A percentile compares a stretch with the other conserved stretches of the same genome.
Evolutionary conservation across 2,113 vertebrate genomes (phyloP).

Genomic region (Cairina moschata): DNA sequence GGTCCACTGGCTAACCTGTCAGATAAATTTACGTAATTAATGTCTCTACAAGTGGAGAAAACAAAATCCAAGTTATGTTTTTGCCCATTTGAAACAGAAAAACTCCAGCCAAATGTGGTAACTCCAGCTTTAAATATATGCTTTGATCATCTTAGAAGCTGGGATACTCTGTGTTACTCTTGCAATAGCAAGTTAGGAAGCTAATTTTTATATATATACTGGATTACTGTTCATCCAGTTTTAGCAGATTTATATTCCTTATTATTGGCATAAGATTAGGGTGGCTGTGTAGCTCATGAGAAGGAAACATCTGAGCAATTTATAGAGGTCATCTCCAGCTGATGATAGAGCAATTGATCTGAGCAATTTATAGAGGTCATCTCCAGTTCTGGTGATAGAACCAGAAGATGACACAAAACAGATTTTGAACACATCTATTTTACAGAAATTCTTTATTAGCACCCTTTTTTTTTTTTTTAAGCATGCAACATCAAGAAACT

Average conservation of each 20-base stretch:
- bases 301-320: background rate
- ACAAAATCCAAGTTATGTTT: background rate
- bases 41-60: background rate
- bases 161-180: background rate
- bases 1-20: constrained; percentile 97
- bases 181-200: background rate
- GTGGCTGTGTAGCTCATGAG: rapidly evolving
- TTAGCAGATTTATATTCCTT: background rate
- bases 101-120: background rate
- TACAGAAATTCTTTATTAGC: background rate
- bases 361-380: background rate
- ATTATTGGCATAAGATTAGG: background rate
- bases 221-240: no score
- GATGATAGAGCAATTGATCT: no score
- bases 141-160: background rate
- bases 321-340: background rate
- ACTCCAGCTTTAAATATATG: background rate
- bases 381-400: background rate
- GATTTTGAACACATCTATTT: background rate
- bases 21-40: background rate
- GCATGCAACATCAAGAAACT: background rate
- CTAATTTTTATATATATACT: no score
- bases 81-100: background rate
- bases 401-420: background rate
- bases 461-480: background rate